A percentile compares a stretch with the other conserved stretches of the same genome.
Conservation (phyloP, 2,113 vertebrate species). For the Peucedramus taeniatus region DNA sequence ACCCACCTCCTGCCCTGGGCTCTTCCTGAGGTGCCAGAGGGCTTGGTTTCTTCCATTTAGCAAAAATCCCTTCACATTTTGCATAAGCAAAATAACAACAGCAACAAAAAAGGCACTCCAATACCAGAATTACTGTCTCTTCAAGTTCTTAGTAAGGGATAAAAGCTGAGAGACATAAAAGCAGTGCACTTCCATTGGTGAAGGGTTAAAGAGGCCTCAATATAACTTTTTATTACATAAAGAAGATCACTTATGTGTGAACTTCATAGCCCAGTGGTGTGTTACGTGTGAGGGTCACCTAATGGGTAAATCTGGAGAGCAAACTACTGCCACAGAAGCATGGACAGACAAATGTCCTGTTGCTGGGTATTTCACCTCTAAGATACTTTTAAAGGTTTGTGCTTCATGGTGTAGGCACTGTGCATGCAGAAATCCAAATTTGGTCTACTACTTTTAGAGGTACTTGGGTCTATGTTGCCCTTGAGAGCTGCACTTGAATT, state of each 20-base stretch:
- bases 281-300: background rate
- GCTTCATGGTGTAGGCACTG: accelerated
- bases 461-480: background rate
- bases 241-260: background rate
- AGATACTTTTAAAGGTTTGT: background rate
- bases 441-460: background rate
- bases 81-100: background rate
- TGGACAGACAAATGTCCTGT: background rate
- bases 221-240: background rate
- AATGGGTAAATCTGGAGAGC: background rate
- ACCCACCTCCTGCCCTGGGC: background rate
- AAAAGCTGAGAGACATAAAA: background rate
- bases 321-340: background rate
- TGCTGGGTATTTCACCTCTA: background rate
- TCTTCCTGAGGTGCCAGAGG: background rate
- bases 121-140: background rate
- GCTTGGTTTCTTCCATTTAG: background rate
- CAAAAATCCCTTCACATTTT: background rate
- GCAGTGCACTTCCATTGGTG: accelerated
- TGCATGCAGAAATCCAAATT: background rate
- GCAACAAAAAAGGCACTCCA: background rate
- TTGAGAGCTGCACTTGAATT: background rate
- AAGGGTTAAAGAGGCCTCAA: background rate
- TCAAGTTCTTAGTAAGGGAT: background rate
- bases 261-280: background rate